phyloP scores from a whole-genome alignment of 2,797 vertebrate species.

The Phrynocephalus guinanensis region DNA sequence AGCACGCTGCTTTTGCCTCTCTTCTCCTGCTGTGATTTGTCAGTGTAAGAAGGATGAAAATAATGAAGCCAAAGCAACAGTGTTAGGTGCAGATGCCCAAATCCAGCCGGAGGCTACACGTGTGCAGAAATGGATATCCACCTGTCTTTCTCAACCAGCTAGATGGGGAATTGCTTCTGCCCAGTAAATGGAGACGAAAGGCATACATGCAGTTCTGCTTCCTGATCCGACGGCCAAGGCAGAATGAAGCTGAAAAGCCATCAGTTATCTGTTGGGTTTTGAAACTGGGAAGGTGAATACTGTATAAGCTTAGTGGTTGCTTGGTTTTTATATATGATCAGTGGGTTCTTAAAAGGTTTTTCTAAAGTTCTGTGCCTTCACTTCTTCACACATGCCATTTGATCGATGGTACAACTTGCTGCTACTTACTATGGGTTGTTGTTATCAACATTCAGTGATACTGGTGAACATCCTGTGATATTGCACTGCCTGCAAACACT shows the following conservation, averaged over 20 bases:
- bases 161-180: no score
- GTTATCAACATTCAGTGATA: not conserved
- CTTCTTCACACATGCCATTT: not conserved
- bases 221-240: not conserved
- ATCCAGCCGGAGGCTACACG: not conserved
- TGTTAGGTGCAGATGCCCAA: slow-evolving; percentile 6
- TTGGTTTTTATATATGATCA: not conserved
- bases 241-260: not conserved
- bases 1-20: not conserved
- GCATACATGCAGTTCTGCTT: not conserved
- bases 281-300: not conserved
- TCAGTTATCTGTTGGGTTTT: no score
- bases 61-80: slow-evolving; percentile 19
- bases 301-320: no score
- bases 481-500: no score
- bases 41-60: slow-evolving; percentile 47
- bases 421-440: not conserved
- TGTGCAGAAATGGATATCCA: not conserved
- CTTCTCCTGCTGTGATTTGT: slow-evolving; percentile 36
- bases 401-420: not conserved
- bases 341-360: not conserved
- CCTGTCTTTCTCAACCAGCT: not conserved
- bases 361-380: not conserved
- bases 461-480: no score
- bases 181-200: not conserved